phyloP scores from a whole-genome alignment of 2,888 invertebrate genomes.

The Rhingia rostrata region DNA sequence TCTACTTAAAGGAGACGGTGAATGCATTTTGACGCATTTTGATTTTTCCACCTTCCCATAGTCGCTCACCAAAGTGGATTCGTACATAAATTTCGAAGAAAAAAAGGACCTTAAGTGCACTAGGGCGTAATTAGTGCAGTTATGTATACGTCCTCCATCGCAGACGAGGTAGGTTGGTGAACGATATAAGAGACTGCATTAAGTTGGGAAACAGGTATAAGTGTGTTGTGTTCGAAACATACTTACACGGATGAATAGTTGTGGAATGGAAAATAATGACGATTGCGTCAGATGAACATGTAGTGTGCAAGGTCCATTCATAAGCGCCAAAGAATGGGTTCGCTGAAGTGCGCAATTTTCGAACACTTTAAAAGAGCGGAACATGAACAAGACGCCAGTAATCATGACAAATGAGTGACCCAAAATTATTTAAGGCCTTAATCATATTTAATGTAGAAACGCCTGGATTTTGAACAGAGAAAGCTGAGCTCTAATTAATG shows the following conservation, averaged over 20 bases:
- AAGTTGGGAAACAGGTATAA: slow-evolving; percentile 34
- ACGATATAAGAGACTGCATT: slow-evolving; percentile 47
- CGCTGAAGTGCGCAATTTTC: slow-evolving; percentile 4
- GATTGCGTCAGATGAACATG: slow-evolving; percentile 43
- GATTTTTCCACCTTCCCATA: slow-evolving; percentile 8
- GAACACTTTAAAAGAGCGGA: not conserved
- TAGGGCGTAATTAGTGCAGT: slow-evolving; percentile 68
- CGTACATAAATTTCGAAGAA: slow-evolving; percentile 64
- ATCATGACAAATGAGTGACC: no score
- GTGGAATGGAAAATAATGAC: slow-evolving; percentile 52
- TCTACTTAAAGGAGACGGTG: slow-evolving; percentile 46
- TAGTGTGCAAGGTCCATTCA: slow-evolving; percentile 14
- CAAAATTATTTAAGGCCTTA: no score
- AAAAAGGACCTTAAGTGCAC: slow-evolving; percentile 65
- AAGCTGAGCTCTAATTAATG: no score
- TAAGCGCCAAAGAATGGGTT: slow-evolving; percentile 3
- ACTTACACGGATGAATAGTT: slow-evolving; percentile 63
- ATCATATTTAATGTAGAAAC: no score
- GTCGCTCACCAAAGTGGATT: slow-evolving; percentile 46
- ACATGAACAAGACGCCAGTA: not conserved
- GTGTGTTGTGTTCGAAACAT: slow-evolving; percentile 52
- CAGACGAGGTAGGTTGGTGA: slow-evolving; percentile 32
- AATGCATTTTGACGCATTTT: slow-evolving; percentile 48
- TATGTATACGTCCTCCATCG: slow-evolving; percentile 36
- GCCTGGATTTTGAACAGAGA: no score